phyloP scores from a whole-genome alignment of 2,113 vertebrate species.

The Tursiops truncatus region DNA sequence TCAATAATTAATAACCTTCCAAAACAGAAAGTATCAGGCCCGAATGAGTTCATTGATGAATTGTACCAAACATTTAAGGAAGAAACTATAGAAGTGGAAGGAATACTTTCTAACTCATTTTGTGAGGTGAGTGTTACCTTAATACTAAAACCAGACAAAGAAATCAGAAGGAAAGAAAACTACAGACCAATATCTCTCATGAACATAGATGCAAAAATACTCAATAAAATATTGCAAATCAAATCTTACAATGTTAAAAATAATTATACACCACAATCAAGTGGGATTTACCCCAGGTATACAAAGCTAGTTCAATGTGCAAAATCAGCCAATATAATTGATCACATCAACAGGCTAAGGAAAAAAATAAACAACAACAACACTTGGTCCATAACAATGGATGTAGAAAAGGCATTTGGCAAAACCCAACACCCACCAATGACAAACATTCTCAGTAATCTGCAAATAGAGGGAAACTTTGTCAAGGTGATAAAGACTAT shows the following conservation, averaged over 20 bases:
- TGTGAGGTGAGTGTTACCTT: neutral
- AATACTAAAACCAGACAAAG: neutral
- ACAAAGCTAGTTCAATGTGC: neutral
- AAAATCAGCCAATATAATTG: neutral
- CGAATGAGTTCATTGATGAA: neutral
- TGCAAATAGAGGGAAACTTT: neutral
- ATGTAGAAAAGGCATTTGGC: too few species aligned
- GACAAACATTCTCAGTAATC: neutral
- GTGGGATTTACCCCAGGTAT: neutral
- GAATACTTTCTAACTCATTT: neutral
- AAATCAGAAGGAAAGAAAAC: neutral
- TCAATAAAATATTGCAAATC: neutral
- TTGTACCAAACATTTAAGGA: neutral
- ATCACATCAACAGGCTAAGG: neutral
- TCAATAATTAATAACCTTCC: neutral
- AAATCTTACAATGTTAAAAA: neutral
- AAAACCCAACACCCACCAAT: too few species aligned
- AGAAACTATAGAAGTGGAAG: neutral
- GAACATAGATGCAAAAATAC: neutral
- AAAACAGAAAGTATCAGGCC: neutral
- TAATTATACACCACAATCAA: neutral
- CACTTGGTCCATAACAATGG: neutral
- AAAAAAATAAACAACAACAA: neutral
- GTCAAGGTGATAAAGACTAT: neutral
- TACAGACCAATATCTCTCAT: neutral